phyloP scores from a whole-genome alignment of 2,797 vertebrate genomes.

The Botia kubotai region DNA sequence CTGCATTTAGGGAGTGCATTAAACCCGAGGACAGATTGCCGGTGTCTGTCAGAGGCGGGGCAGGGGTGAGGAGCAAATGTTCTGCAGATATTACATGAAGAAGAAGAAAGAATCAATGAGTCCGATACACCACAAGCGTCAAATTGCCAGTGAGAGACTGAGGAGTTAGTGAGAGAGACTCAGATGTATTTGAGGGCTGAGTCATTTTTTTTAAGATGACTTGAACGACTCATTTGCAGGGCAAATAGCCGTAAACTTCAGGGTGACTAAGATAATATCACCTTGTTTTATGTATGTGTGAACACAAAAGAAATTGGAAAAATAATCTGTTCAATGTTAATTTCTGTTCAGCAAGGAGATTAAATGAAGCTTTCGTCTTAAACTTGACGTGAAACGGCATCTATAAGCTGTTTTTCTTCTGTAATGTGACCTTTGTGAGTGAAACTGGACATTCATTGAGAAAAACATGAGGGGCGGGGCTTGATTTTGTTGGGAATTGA shows the following conservation, averaged over 20 bases:
- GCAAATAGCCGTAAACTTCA: not conserved
- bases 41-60: slow-evolving; percentile 51
- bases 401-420: not conserved
- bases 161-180: not conserved
- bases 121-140: slow-evolving; percentile 16
- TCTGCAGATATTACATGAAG: slow-evolving; percentile 56
- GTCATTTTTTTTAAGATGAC: slow-evolving; percentile 4
- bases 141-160: slow-evolving; percentile 18
- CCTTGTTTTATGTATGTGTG: not conserved
- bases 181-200: slow-evolving; percentile 14
- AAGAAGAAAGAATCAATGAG: slow-evolving; percentile 50
- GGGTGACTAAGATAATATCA: not conserved
- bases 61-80: slow-evolving; percentile 48
- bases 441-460: not conserved
- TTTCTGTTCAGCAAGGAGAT: not conserved
- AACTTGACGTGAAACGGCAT: not conserved
- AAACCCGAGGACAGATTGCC: slow-evolving; percentile 61
- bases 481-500: not conserved
- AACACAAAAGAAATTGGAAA: not conserved
- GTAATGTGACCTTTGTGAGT: not conserved
- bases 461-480: not conserved
- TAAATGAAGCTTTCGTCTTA: not conserved
- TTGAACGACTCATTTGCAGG: not conserved
- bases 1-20: slow-evolving; percentile 68
- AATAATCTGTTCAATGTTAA: not conserved